Conservation (phyloP, 2,113 vertebrate genomes). For the Callorhinus ursinus region DNA sequence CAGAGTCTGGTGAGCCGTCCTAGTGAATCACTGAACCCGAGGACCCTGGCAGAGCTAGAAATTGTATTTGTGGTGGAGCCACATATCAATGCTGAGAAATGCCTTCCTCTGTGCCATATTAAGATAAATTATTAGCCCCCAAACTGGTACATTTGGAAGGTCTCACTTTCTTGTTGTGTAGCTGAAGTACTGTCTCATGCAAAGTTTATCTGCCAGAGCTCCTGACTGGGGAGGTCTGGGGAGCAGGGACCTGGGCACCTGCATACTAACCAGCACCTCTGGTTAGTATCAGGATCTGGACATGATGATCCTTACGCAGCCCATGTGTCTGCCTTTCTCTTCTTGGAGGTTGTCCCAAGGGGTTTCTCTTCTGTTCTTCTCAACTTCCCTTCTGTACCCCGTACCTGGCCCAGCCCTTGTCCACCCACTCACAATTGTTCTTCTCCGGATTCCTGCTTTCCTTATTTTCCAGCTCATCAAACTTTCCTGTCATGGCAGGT, state of each 20-base stretch:
- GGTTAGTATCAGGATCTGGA: too few species aligned
- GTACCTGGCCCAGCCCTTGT: not conserved
- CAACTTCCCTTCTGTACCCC: not conserved
- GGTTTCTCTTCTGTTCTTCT: not conserved
- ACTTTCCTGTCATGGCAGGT: not conserved
- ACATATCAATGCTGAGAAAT: not conserved
- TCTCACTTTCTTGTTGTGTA: not conserved
- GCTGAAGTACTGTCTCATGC: not conserved
- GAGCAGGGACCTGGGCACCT: not conserved
- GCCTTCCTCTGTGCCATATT: too few species aligned
- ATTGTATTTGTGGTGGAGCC: not conserved
- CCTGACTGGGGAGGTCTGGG: not conserved
- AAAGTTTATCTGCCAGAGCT: not conserved
- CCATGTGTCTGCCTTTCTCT: not conserved
- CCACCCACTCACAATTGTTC: not conserved
- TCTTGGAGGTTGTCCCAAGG: not conserved
- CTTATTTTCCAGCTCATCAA: not conserved
- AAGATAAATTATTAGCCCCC: not conserved
- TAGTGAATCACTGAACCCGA: not conserved
- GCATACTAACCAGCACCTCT: not conserved
- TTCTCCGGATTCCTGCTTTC: not conserved
- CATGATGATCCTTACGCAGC: rapidly evolving
- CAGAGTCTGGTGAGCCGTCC: not conserved
- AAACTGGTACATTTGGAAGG: not conserved
- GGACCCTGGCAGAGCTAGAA: not conserved